These are phyloP conservation scores for Gnathonemus echidnorhynchus DNA, from an alignment of 2,113 vertebrate genomes.

Conservation along the genomic window DNA sequence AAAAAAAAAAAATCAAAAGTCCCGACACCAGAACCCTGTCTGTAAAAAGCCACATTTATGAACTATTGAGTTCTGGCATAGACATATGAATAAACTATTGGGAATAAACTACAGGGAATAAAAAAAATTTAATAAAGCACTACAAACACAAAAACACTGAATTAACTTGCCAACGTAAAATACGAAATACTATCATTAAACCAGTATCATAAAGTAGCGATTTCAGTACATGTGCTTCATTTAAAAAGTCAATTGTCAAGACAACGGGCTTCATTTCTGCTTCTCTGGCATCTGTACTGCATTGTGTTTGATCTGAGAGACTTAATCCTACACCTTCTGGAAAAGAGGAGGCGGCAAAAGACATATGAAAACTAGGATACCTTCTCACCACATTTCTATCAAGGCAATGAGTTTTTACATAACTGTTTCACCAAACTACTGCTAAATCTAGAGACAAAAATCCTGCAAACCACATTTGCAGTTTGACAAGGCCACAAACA, in stretches of 20 bases:
- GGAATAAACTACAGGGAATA: neutral
- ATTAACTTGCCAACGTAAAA: neutral
- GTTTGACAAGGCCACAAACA: neutral
- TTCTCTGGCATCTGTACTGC: neutral
- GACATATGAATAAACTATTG: neutral
- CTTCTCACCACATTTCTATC: neutral
- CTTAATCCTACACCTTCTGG: neutral
- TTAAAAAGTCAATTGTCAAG: neutral
- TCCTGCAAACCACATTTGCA: neutral
- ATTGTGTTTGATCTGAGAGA: neutral
- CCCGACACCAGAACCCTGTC: neutral
- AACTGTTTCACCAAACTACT: neutral
- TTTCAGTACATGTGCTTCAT: neutral
- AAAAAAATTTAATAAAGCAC: neutral
- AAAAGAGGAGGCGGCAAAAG: neutral
- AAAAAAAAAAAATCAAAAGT: neutral
- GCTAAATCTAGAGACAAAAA: neutral
- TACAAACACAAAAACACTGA: neutral
- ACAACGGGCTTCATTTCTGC: neutral
- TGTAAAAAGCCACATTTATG: neutral
- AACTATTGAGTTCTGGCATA: neutral
- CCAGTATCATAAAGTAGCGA: neutral
- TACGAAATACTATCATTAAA: neutral
- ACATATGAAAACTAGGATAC: neutral
- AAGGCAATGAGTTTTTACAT: neutral